Base-by-base conservation (phyloP, 2,113 vertebrate species). In the Atherinomorus stipes region DNA sequence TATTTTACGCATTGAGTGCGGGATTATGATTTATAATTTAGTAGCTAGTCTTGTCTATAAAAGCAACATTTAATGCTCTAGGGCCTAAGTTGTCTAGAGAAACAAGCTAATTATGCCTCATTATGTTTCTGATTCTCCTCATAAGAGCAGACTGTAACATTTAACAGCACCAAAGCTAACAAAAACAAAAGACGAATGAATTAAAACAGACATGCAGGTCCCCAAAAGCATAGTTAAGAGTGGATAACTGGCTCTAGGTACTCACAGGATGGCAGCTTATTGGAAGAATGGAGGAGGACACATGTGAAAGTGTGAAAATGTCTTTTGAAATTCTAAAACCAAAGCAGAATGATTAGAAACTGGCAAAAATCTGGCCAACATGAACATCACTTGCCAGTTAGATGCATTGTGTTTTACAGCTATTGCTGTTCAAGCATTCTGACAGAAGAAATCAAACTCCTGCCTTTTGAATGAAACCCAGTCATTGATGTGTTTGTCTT, bases 101-200 rank as follows among this genome's bases (percentile, higher is more conserved):
- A 71, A 26, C 60, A 34, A 76, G 37, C 67, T 69, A 84, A 81
- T 75, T 78, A 75, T 51, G 62, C 62, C 76, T 66, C 25, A 50
- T 65, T 70, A 71, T 71, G 64, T 51, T 74, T 64, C 58, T 28
- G 58, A 76, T 64, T 81, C 54, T 44, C 25, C 2, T 26, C 56
- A 59, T 52, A 31, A 64, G 21, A 62, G 51, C 68, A 62, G 53
- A 78, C 59, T 76, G 64, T 72, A 66, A 73, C 68, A 45, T 76
- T 78, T 71, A 74, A 68, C 68, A 71, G 54, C 51, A 57, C 25
- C 11, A n/a, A 71, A 53, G 64, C 52, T 62, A 37, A 64, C 60
- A 19, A 62, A 78, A 76, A 50, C 42, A 68, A 75, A 63, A 73
- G 67, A 82, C 51, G 47, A 72, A 80, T 68, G 76, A 65, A n/a